Conservation (phyloP, 1,140 invertebrate species). For the Trichonephila clavipes region DNA sequence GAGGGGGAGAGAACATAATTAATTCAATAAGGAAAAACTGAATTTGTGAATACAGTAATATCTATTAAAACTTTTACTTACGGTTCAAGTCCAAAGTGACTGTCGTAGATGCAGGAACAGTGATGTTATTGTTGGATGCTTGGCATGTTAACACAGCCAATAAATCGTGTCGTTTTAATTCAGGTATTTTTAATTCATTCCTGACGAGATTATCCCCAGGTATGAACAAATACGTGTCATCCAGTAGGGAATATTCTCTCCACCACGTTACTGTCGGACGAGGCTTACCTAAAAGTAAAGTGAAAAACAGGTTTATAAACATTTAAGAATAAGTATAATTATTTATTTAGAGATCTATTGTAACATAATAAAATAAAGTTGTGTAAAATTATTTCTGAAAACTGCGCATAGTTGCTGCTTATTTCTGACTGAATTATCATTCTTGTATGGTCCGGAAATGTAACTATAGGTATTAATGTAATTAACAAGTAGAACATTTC, state of each 20-base stretch:
- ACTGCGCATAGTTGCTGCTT: too few relatives aligned
- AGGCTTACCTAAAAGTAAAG: constrained; percentile 85
- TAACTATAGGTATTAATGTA: too few relatives aligned
- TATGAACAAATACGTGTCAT: constrained; percentile 85
- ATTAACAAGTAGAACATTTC: too few relatives aligned
- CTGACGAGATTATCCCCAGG: constrained; percentile 79
- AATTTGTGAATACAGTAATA: too few relatives aligned
- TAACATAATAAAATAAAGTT: too few relatives aligned
- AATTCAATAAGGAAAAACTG: too few relatives aligned
- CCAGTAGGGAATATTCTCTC: constrained; percentile 89
- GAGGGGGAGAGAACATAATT: too few relatives aligned
- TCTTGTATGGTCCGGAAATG: too few relatives aligned
- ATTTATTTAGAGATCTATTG: too few relatives aligned
- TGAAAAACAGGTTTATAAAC: neutral
- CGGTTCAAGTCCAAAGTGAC: constrained; percentile 83
- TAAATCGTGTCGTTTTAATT: constrained; percentile 87
- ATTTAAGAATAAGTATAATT: too few relatives aligned
- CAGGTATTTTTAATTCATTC: constrained; percentile 86
- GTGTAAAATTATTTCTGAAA: too few relatives aligned
- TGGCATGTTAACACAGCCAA: constrained; percentile 87
- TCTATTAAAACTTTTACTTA: constrained; percentile 77
- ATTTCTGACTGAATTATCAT: too few relatives aligned
- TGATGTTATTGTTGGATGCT: constrained; percentile 80
- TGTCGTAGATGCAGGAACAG: constrained; percentile 82
- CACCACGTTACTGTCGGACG: constrained; percentile 90